Base-by-base conservation (phyloP, 1,140 invertebrate genomes). In the Lithobius niger region DNA sequence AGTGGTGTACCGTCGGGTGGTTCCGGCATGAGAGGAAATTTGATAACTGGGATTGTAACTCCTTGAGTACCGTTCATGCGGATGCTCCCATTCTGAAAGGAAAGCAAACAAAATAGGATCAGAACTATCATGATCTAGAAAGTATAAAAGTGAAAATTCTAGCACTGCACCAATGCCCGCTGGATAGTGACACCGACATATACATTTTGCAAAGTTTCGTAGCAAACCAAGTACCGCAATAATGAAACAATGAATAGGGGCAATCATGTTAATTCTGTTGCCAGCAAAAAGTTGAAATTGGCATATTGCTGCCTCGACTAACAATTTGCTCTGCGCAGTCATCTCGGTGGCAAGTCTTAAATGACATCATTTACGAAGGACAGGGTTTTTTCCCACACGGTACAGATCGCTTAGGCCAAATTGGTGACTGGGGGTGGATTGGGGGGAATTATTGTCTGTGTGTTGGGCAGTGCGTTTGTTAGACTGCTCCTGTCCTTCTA, bases 1-100 rank as follows among this genome's bases (percentile, higher is more conserved):
- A 52, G 52, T 36, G 44, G 36, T 27, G 43, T 57, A 51, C 31
- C 50, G 27, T 57, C 60, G 40, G 51, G 54, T 16, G 57, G 47
- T 55, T 57, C 58, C 13, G 13, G 18, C 16, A 28, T 22, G 15
- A 56, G 13, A 10, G 19, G 31, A 3, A 55, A 0, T 42, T 28
- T 40, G 19, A 56, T 21, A n/a, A 56, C 16, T n/a, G 16, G 31
- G 16, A 56, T 16, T 10, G 43, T 19, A 21, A 56, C 26, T 19
- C 42, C 48, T 19, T 56, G 3, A 22, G 15, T 3, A 21, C 45
- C 44, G 36, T 28, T 31, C 1, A 59, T 24, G 18, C 6, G 2
- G 18, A 55, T 31, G 25, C 3, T 55, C 24, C 44, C 43, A 42
- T 55, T 55, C 54, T 55, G 31, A 50, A 49, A 55, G 2, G 27